Conservation (phyloP, 2,888 invertebrate species). For the Eulithis prunata region DNA sequence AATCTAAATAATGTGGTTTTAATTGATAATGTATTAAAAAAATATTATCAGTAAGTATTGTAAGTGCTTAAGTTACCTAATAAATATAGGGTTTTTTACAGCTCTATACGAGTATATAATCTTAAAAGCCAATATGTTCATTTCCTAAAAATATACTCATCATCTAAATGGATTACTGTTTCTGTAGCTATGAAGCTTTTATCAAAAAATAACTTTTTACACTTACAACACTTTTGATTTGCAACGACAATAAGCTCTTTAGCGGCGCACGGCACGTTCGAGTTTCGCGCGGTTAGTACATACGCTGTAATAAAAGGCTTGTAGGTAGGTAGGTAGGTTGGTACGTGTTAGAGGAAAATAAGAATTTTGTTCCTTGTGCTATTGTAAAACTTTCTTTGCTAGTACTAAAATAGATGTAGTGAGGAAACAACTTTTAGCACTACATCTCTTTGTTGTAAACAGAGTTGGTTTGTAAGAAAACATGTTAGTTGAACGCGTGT, state of each 20-base stretch:
- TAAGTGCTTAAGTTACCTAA: too few relatives aligned
- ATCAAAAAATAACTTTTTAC: not conserved
- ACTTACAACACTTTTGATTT: not conserved
- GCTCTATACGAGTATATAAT: too few relatives aligned
- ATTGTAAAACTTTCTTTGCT: conserved; percentile 22
- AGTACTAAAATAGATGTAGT: conserved; percentile 23
- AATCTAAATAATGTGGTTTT: too few relatives aligned
- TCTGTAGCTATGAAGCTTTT: not conserved
- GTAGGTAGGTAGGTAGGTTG: conserved; percentile 12
- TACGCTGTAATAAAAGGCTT: conserved; percentile 48
- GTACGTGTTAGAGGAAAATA: conserved; percentile 33
- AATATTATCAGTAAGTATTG: too few relatives aligned
- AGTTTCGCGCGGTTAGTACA: conserved; percentile 38
- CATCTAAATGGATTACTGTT: too few relatives aligned
- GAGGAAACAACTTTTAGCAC: conserved; percentile 16
- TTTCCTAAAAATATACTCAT: too few relatives aligned
- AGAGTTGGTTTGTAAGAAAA: conserved; percentile 16
- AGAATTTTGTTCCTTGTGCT: conserved; percentile 35
- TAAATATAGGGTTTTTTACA: too few relatives aligned
- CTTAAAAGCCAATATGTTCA: too few relatives aligned
- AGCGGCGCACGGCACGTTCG: conserved; percentile 53
- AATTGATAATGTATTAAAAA: too few relatives aligned
- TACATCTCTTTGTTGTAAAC: conserved; percentile 23
- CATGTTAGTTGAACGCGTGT: not conserved
- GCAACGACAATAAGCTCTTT: conserved; percentile 48